Evolutionary conservation across 2,113 vertebrate species (phyloP).

Genomic region (Notechis scutatus): DNA sequence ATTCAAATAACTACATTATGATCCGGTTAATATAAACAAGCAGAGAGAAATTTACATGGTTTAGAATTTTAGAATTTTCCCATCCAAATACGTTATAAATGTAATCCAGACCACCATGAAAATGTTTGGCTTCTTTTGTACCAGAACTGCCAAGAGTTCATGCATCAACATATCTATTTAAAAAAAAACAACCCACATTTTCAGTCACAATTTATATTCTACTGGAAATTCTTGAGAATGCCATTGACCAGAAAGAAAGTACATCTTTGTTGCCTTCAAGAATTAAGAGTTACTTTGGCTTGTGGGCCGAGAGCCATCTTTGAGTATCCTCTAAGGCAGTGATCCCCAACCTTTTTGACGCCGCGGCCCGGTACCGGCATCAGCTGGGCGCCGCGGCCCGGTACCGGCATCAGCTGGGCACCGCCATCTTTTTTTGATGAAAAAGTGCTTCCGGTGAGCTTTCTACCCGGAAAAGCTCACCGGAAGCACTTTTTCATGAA

Average conservation of each 20-base stretch:
- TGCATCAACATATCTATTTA: neutral
- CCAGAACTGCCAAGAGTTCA: neutral
- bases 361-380: too few relatives aligned
- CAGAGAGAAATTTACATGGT: neutral
- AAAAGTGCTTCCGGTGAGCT: too few relatives aligned
- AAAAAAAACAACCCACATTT: neutral
- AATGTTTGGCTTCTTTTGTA: neutral
- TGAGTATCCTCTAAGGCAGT: neutral
- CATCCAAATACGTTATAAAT: neutral
- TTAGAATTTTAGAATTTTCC: neutral
- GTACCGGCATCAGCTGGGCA: too few relatives aligned
- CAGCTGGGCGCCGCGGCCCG: too few relatives aligned
- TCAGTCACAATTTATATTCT: neutral
- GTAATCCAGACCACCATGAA: neutral
- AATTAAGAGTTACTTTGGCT: neutral
- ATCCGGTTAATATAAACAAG: neutral
- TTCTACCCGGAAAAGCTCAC: too few relatives aligned
- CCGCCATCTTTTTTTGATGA: too few relatives aligned
- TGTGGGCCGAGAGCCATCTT: too few relatives aligned
- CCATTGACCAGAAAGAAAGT: neutral
- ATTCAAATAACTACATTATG: neutral
- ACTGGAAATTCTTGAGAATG: neutral
- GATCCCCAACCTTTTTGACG: too few relatives aligned
- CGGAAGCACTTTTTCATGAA: too few relatives aligned
- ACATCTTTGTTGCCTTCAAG: neutral